Evolutionary conservation across 64 coral and sea anemone species (phyloP).

Genomic region (Anthopleura sola): DNA sequence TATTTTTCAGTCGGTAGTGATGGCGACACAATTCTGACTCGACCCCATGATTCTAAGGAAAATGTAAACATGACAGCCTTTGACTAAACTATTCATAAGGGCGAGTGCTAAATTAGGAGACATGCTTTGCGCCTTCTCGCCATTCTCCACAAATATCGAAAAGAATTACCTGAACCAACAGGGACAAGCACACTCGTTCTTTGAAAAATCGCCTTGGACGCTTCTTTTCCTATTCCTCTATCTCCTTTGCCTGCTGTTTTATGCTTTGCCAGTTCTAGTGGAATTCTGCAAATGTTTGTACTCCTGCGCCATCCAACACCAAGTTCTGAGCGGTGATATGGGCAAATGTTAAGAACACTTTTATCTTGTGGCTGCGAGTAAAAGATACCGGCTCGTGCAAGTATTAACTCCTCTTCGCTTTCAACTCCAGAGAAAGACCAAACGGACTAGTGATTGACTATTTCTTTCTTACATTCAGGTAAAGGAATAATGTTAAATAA

Average conservation of each 20-base stretch:
- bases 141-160: neutral
- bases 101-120: neutral
- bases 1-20: too few relatives aligned
- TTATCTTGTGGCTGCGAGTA: neutral
- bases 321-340: conserved; percentile 36
- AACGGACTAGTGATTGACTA: conserved; percentile 25
- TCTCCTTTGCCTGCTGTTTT: conserved; percentile 36
- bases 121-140: neutral
- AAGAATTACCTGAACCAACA: conserved; percentile 47
- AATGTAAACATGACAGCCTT: too few relatives aligned
- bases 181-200: conserved; percentile 35
- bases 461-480: conserved; percentile 32
- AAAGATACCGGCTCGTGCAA: conserved; percentile 43
- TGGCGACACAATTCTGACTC: neutral
- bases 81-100: too few relatives aligned
- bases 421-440: conserved; percentile 58
- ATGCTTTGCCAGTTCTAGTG: conserved; percentile 33
- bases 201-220: conserved; percentile 25
- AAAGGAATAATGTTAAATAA: conserved; percentile 29
- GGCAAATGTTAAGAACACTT: conserved; percentile 37
- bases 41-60: too few relatives aligned
- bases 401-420: conserved; percentile 45
- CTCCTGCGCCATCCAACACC: conserved; percentile 52
- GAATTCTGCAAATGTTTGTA: conserved; percentile 27
- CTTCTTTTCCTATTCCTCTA: conserved; percentile 35